Conservation (phyloP, 2,888 invertebrate genomes). For the Hydroisotoma schaefferi region DNA sequence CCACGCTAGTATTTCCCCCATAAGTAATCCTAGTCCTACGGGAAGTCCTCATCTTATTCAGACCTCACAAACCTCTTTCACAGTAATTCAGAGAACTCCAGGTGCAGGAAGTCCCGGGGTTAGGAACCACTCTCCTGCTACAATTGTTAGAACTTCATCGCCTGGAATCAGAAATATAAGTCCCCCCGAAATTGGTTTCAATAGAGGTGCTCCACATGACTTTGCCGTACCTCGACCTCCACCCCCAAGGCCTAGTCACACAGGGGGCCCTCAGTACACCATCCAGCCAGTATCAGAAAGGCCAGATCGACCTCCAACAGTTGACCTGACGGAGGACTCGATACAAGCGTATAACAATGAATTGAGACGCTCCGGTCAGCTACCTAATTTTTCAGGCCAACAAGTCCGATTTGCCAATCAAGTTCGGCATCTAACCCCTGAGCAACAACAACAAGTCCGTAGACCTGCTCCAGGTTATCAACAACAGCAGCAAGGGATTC, state of each 20-base stretch:
- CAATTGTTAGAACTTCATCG: not conserved
- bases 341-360: conserved; percentile 17
- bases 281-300: conserved; percentile 25
- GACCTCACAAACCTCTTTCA: conserved; percentile 10
- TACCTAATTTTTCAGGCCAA: not conserved
- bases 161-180: not conserved
- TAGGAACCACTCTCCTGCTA: conserved; percentile 25
- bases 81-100: conserved; percentile 9
- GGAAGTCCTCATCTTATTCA: conserved; percentile 8
- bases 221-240: conserved; percentile 42
- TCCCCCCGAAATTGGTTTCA: not conserved
- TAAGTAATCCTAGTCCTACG: conserved; percentile 10
- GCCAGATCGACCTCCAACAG: conserved; percentile 43
- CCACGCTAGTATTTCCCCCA: conserved; percentile 15
- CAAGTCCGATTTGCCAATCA: too few relatives aligned
- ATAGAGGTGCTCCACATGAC: conserved; percentile 16
- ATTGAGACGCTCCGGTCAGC: too few relatives aligned
- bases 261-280: not conserved
- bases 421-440: not conserved
- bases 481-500: too few relatives aligned
- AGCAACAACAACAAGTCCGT: conserved; percentile 9
- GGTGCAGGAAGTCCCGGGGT: conserved; percentile 14
- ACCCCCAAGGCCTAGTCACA: conserved; percentile 10
- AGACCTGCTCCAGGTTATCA: too few relatives aligned
- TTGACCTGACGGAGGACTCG: conserved; percentile 42